Evolutionary conservation across 2,888 invertebrate genomes (phyloP), one percentile per base, ranked within the genome.

Genomic region (Trissolcus japonicus): DNA sequence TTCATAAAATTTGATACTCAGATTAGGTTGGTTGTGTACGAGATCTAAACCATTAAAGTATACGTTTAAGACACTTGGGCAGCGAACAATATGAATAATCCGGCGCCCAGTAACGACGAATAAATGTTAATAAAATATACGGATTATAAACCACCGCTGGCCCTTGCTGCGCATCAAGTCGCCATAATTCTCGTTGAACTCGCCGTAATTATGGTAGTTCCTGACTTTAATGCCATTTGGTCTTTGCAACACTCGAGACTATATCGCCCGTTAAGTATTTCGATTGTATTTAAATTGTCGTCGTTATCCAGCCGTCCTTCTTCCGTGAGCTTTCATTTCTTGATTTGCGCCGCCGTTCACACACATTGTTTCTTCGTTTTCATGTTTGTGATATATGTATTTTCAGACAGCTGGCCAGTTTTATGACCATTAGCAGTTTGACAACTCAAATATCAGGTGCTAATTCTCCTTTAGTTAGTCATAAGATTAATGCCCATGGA

Each of bases 81-180:
- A 60, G 66, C 48, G 11, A 35, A 66, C 35, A 81, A 81, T 82
- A 85, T 81, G 85, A 86, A 85, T 84, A 85, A 82, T 82, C 82
- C 80, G 80, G 77, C 82, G 59, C 35, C 83, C 83, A 82, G 78
- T 78, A 74, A 79, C 60, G 67, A 84, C 83, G 86, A 85, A 85
- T 86, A 86, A 82, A 82, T 81, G 82, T 85, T 84, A 86, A 86
- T 85, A 86, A 87, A 86, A 87, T 85, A 85, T 85, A 85, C 81
- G 79, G 76, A 80, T 81, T 76, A 66, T 80, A 75, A 80, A 80
- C 80, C 35, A 77, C n/a, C 77, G 67, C 71, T 59, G 67, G 74
- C 66, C 60, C 65, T 69, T 75, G 74, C 80, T 79, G 71, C 79
- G 80, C 77, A 82, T 82, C 81, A 82, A 82, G 80, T 74, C 71